These are phyloP conservation scores for Bombus turneri DNA, from an alignment of 1,140 invertebrate species.

Conservation along the genomic window DNA sequence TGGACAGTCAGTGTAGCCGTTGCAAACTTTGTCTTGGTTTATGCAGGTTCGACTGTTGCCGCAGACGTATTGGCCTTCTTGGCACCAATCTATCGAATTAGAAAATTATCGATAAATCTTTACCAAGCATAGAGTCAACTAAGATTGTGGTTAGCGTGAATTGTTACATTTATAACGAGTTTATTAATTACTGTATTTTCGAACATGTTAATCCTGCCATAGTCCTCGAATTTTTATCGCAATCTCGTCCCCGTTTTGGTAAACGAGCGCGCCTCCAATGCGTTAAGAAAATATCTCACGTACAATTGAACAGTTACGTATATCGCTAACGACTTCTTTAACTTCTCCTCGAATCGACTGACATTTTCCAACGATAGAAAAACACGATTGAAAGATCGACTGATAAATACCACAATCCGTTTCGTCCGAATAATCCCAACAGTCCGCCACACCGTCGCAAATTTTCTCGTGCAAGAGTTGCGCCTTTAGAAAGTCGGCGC, in stretches of 20 bases:
- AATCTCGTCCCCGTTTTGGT: no score
- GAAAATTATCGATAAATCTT: background rate
- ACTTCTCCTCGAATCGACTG: background rate
- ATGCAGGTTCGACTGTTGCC: slow-evolving; percentile 88
- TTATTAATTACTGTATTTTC: background rate
- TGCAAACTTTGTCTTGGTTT: slow-evolving; percentile 87
- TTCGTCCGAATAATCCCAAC: slow-evolving; percentile 92
- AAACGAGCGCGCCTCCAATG: no score
- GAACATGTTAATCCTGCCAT: background rate
- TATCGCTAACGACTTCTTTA: no score
- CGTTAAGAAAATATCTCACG: no score
- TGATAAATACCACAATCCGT: slow-evolving; percentile 86
- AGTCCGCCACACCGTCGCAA: slow-evolving; percentile 91
- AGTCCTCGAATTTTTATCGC: no score
- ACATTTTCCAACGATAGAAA: background rate
- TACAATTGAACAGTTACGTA: no score
- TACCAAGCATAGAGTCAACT: background rate
- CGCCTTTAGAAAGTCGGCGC: slow-evolving; percentile 88
- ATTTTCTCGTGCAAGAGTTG: slow-evolving; percentile 89
- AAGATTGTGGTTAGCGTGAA: background rate
- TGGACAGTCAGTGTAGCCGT: slow-evolving; percentile 90
- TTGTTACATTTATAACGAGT: background rate
- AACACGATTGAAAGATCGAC: background rate
- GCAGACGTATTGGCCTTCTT: slow-evolving; percentile 88
- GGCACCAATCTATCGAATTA: slow-evolving; percentile 87